Evolutionary conservation across 2,797 vertebrate genomes (phyloP).

Genomic region (Dendrocincla fuliginosa): DNA sequence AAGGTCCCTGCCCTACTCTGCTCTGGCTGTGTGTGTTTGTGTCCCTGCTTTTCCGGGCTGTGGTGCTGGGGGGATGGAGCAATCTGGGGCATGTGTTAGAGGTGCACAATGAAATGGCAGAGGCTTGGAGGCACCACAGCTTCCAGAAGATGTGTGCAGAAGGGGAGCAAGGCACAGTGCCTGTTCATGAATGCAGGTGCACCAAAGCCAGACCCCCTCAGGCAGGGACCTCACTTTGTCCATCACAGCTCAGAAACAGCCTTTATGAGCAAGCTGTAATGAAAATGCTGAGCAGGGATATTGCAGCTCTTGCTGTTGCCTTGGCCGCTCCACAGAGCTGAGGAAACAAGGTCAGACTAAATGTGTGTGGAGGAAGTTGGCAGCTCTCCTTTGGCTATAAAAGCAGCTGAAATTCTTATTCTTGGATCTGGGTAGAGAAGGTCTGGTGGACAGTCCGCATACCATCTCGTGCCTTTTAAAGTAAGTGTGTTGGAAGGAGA

Average conservation of each 20-base stretch:
- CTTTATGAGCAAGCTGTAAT: not conserved
- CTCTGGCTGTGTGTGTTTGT: not conserved
- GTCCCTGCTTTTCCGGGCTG: not conserved
- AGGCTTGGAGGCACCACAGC: not conserved
- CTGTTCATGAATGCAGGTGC: not conserved
- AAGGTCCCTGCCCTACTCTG: not conserved
- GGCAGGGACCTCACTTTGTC: not conserved
- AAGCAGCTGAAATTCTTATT: constrained; percentile 49
- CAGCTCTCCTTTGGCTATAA: constrained; percentile 36
- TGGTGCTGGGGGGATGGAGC: not conserved
- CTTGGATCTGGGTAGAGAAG: constrained; percentile 23
- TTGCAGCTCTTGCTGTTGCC: not conserved
- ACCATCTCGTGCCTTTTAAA: not conserved
- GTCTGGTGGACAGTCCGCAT: constrained; percentile 8
- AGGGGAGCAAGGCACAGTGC: not conserved
- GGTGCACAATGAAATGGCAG: not conserved
- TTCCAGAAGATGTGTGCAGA: not conserved
- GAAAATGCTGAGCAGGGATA: not conserved
- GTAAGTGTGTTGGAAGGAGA: not conserved
- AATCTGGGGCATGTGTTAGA: not conserved
- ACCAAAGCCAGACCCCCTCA: not conserved
- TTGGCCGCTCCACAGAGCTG: not conserved
- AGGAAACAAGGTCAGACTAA: constrained; percentile 55
- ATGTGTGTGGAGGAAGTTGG: constrained; percentile 49
- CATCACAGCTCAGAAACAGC: not conserved